These are phyloP conservation scores for Pararge aegeria DNA, from an alignment of 1,140 invertebrate genomes.

Conservation along the genomic window DNA sequence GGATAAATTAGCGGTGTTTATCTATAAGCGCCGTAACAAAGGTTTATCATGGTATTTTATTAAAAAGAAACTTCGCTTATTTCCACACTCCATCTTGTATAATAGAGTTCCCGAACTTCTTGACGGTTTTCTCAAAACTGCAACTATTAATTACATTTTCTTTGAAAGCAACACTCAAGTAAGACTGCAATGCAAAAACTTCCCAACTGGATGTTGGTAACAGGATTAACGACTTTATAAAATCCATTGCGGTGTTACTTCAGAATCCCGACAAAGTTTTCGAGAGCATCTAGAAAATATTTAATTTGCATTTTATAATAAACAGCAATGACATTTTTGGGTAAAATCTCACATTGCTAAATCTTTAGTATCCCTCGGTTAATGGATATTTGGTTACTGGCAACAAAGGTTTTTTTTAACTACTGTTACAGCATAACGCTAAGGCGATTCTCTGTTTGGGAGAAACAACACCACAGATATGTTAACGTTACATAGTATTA, in stretches of 20 bases:
- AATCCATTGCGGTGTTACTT: constrained; percentile 20
- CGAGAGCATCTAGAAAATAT: constrained; percentile 4
- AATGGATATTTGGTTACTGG: too few species aligned
- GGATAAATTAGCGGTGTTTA: neutral
- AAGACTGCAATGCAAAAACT: constrained; percentile 26
- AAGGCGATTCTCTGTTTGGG: too few species aligned
- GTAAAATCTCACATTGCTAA: too few species aligned
- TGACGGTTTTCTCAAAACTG: constrained; percentile 35
- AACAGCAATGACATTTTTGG: too few species aligned
- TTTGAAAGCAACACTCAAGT: constrained; percentile 24
- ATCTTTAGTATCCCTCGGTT: too few species aligned
- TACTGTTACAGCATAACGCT: too few species aligned
- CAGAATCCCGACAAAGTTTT: constrained; percentile 19
- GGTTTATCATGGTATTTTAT: neutral
- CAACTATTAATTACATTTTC: constrained; percentile 30
- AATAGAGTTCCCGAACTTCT: constrained; percentile 49
- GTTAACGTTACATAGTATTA: too few species aligned
- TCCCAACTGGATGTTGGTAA: constrained; percentile 10
- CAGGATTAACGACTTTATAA: constrained; percentile 26
- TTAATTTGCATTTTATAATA: neutral
- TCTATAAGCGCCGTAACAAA: neutral
- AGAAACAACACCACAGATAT: too few species aligned
- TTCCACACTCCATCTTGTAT: constrained; percentile 19
- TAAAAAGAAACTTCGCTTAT: constrained; percentile 2
- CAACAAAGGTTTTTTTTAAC: too few species aligned